Conservation (phyloP, 2,797 vertebrate genomes). For the Labroides dimidiatus region DNA sequence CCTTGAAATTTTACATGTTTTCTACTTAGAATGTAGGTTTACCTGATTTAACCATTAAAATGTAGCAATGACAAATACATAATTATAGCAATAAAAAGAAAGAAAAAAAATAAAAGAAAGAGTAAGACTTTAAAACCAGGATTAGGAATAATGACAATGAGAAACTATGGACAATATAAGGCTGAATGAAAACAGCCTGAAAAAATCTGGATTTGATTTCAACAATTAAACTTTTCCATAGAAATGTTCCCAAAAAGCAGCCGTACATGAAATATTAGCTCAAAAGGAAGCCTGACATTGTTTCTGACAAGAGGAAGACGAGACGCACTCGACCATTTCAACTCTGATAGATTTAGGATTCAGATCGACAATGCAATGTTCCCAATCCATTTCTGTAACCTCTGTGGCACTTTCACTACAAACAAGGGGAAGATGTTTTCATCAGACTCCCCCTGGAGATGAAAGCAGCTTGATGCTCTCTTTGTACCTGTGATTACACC, state of each 20-base stretch:
- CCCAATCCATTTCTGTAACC: slow-evolving; percentile 9
- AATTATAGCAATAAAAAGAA: no score
- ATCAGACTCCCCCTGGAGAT: slow-evolving; percentile 27
- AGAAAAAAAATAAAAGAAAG: no score
- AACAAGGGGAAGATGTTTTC: slow-evolving; percentile 25
- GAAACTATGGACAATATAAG: no score
- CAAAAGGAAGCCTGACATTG: slow-evolving; percentile 10
- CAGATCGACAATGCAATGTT: slow-evolving; percentile 12
- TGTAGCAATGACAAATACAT: no score
- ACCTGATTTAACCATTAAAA: no score
- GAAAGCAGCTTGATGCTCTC: slow-evolving; percentile 39
- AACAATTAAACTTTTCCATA: no score
- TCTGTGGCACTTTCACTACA: slow-evolving; percentile 18
- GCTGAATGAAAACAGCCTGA: no score
- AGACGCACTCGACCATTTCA: slow-evolving; percentile 1
- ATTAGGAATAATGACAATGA: no score
- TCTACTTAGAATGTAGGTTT: no score
- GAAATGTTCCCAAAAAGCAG: neutral
- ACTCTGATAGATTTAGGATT: slow-evolving; percentile 11
- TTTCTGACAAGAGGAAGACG: neutral
- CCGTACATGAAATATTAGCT: neutral
- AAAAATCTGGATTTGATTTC: no score
- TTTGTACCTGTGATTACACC: slow-evolving; percentile 44
- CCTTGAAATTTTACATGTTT: no score
- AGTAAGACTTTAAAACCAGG: no score